A percentile compares a stretch with the other conserved stretches of the same genome.
Conservation (phyloP, 2,888 invertebrate genomes). For the Yponomeuta evonymella region DNA sequence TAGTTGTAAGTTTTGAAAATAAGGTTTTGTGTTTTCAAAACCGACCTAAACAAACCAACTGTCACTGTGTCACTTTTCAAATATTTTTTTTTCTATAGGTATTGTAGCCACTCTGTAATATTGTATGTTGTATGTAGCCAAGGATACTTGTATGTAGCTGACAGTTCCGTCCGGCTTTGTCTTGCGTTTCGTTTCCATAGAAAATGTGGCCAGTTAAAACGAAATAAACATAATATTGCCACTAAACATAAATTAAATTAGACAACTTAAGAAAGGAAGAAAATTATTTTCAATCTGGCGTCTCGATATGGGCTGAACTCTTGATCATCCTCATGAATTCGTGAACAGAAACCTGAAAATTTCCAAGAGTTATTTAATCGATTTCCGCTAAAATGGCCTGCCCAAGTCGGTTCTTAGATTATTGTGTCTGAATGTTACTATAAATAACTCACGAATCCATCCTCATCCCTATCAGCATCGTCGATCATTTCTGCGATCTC, state of each 20-base stretch:
- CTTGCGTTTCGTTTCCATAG: no score
- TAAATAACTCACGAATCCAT: constrained; percentile 46
- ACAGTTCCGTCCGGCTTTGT: not conserved
- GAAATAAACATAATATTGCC: no score
- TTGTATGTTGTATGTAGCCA: no score
- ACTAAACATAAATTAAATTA: not conserved
- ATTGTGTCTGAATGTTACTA: no score
- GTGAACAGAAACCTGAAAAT: constrained; percentile 53
- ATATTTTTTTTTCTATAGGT: not conserved
- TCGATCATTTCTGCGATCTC: constrained; percentile 71
- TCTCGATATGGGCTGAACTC: constrained; percentile 53
- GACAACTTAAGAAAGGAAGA: not conserved
- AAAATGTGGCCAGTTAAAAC: no score
- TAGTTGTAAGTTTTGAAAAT: no score
- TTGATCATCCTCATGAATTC: constrained; percentile 69
- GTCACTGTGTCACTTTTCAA: not conserved
- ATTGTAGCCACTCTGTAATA: no score
- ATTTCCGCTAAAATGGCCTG: no score
- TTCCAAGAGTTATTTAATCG: constrained; percentile 3
- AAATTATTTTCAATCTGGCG: constrained; percentile 37
- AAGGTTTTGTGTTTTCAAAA: not conserved
- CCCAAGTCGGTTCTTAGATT: no score
- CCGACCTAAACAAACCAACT: not conserved
- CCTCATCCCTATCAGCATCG: constrained; percentile 64
- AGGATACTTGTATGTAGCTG: no score